Percentiles rank a stretch among this genome's conserved stretches.
Evolutionary conservation across 2,888 invertebrate genomes (phyloP).

Genomic region (Plebejus anna): DNA sequence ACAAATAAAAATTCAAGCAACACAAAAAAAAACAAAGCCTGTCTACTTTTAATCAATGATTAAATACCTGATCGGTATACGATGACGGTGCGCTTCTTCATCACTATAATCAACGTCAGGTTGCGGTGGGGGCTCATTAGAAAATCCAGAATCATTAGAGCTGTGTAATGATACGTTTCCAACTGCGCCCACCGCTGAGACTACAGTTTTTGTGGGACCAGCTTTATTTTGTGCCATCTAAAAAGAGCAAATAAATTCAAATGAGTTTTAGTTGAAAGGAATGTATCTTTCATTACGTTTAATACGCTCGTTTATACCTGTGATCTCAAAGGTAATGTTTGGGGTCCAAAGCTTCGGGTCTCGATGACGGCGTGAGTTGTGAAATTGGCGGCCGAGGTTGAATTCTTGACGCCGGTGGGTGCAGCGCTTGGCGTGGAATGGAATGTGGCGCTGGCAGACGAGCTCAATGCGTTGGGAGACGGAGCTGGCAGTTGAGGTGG

Average conservation of each 20-base stretch:
- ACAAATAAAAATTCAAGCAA: conserved; percentile 40
- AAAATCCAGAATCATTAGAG: conserved; percentile 95
- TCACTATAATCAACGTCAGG: conserved; percentile 95
- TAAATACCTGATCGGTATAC: conserved; percentile 82
- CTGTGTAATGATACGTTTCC: conserved; percentile 91
- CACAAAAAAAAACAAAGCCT: conserved; percentile 37
- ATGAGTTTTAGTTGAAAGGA: neutral
- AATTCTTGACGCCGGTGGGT: conserved; percentile 70
- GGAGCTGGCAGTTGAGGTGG: conserved; percentile 87
- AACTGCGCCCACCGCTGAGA: conserved; percentile 74
- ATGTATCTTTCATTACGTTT: neutral
- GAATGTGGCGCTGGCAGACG: conserved; percentile 83
- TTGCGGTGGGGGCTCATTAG: conserved; percentile 92
- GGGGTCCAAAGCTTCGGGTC: conserved; percentile 72
- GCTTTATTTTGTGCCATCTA: conserved; percentile 70
- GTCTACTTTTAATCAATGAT: conserved; percentile 31
- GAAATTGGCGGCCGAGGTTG: conserved; percentile 81
- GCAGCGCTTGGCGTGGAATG: conserved; percentile 64
- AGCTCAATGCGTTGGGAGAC: conserved; percentile 81
- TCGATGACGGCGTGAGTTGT: conserved; percentile 73
- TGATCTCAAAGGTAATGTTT: conserved; percentile 72
- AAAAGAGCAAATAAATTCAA: conserved; percentile 28
- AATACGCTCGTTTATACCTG: conserved; percentile 52
- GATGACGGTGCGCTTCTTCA: conserved; percentile 86
- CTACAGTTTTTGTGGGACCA: conserved; percentile 70